phyloP scores from a whole-genome alignment of 2,797 vertebrate species.

The Sebastiscus tertius region DNA sequence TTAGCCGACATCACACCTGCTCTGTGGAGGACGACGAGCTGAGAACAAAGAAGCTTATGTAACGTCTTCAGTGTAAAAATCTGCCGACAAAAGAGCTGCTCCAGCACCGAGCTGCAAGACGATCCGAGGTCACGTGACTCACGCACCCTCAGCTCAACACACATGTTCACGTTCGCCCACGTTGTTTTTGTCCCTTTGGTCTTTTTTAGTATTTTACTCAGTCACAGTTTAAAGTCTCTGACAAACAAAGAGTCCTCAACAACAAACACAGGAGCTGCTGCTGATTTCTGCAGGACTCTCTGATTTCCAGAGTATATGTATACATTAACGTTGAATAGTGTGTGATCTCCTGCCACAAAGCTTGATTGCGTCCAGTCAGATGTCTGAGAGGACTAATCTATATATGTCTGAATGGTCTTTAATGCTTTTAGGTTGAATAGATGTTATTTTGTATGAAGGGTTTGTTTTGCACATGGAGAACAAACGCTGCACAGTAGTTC shows the following conservation, averaged over 20 bases:
- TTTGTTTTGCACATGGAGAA: too few species aligned
- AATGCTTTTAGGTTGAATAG: not conserved
- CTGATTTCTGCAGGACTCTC: not conserved
- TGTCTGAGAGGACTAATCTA: too few species aligned
- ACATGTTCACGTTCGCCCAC: not conserved
- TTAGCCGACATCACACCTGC: conserved; percentile 13
- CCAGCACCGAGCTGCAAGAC: not conserved
- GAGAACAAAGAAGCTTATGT: conserved; percentile 27
- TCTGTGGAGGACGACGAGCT: not conserved
- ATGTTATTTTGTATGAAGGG: too few species aligned
- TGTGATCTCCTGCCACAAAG: too few species aligned
- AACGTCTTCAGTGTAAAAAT: not conserved
- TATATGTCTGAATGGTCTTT: not conserved
- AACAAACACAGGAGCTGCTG: not conserved
- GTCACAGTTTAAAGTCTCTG: not conserved
- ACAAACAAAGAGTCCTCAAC: not conserved
- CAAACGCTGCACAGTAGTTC: too few species aligned
- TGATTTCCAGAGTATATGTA: not conserved
- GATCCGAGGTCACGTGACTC: not conserved
- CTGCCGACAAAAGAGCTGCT: not conserved
- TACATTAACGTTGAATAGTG: too few species aligned
- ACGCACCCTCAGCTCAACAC: not conserved
- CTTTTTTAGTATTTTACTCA: not conserved
- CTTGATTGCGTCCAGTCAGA: too few species aligned
- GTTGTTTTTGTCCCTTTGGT: not conserved